Evolutionary conservation across 2,888 invertebrate species (phyloP), one percentile per base, ranked within the genome.

Genomic region (Leptogaster cylindrica): DNA sequence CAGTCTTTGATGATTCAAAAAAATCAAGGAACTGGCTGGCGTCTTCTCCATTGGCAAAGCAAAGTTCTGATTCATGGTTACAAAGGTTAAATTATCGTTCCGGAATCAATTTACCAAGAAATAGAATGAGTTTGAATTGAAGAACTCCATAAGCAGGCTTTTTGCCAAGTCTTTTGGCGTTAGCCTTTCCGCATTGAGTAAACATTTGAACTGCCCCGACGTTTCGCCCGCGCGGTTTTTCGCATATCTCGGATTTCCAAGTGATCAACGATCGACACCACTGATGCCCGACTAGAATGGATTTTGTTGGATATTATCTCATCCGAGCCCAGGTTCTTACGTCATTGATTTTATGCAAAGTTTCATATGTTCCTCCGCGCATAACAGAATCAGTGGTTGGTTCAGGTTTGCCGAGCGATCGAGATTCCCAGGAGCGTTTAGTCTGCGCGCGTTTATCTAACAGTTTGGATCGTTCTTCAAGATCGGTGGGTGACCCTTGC

Each of bases 291-390:
- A 28, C 8, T 23, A 20, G 23, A 18, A 36, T 39, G 14, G 6
- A 55, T 23, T 55, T 55, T 55, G 20, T 25, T 36, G 23, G 23
- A 31, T 55, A 55, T 55, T 55, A 55, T 39, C 36, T 55, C 55
- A 55, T 55, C 23, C 18, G 3, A 7, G 8, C 36, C 36, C 16
- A 16, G n/a, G 33, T 52, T 52, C 52, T 61, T 61, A 61, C 61
- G 61, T 61, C 41, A 61, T 61, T 14, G 27, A 28, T 61, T 16
- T 41, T 58, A 61, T 61, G 61, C 18, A 61, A 61, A 61, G 31
- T 55, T 33, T 25, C 55, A 55, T 55, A 27, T 61, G 18, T 44
- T 61, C 31, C 28, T 44, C n/a, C 28, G 36, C 14, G 18, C 20
- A 23, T 14, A 12, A 2, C 23, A 10, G 20, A 14, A 28, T 27